Percentiles rank a stretch among this genome's conserved stretches.
These are phyloP conservation scores for Amiota communis DNA, from an alignment of 2,888 invertebrate species.

Conservation along the genomic window DNA sequence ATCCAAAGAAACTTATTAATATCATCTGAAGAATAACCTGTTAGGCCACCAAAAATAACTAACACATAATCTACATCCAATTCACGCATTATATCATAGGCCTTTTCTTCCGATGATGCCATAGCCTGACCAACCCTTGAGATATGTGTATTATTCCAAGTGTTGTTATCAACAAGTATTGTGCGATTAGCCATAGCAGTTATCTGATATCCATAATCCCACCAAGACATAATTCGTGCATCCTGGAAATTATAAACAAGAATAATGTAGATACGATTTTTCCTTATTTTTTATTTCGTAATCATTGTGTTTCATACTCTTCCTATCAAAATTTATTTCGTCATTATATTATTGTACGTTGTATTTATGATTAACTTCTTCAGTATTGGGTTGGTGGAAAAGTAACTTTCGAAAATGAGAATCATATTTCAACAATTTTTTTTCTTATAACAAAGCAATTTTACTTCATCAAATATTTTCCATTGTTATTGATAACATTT, in stretches of 20 bases:
- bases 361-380: too few relatives aligned
- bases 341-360: conserved; percentile 51
- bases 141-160: conserved; percentile 99
- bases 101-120: conserved; percentile 97
- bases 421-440: too few relatives aligned
- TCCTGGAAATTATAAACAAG: conserved; percentile 76
- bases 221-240: conserved; percentile 99
- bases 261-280: background rate
- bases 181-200: conserved; percentile 99
- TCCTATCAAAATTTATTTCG: conserved; percentile 73
- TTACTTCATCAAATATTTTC: too few relatives aligned
- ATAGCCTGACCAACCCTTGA: conserved; percentile 98
- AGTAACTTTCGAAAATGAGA: too few relatives aligned
- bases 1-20: conserved; percentile 99
- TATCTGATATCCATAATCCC: conserved; percentile 99
- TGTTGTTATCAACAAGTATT: conserved; percentile 98
- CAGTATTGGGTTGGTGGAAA: too few relatives aligned
- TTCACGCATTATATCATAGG: conserved; percentile 98
- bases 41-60: conserved; percentile 98
- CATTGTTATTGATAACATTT: too few relatives aligned
- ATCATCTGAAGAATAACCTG: conserved; percentile 98
- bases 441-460: too few relatives aligned
- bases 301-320: conserved; percentile 72
- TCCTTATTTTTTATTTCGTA: conserved; percentile 48
- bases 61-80: conserved; percentile 98